A percentile compares a stretch with the other conserved stretches of the same genome.
Evolutionary conservation across 2,888 invertebrate genomes (phyloP).

Genomic region (Coelinius sp.): DNA sequence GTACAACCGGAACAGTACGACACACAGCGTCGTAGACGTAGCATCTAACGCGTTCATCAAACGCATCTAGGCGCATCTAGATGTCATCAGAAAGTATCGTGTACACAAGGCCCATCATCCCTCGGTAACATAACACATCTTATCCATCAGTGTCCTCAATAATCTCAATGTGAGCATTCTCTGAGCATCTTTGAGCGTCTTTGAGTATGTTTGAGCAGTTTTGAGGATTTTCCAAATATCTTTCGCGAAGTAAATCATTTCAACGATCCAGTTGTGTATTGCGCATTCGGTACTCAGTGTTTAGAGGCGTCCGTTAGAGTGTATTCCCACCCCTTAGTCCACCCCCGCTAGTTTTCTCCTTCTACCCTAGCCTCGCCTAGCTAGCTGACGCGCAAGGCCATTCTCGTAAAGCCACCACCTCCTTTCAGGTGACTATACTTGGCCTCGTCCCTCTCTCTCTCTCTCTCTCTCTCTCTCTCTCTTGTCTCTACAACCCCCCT

Average conservation of each 20-base stretch:
- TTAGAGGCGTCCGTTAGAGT: conserved; percentile 44
- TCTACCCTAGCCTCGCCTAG: conserved; percentile 48
- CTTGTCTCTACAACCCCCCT: neutral
- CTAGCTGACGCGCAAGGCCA: conserved; percentile 62
- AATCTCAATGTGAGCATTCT: neutral
- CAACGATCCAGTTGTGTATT: conserved; percentile 62
- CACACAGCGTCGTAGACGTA: conserved; percentile 16
- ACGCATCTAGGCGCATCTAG: neutral
- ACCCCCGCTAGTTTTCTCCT: conserved; percentile 41
- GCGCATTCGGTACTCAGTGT: conserved; percentile 50
- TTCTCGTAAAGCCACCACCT: conserved; percentile 58
- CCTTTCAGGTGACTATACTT: conserved; percentile 43
- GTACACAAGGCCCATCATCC: neutral
- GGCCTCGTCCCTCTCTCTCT: neutral
- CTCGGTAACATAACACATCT: neutral
- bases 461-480: neutral
- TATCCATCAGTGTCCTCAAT: neutral
- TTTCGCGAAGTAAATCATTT: conserved; percentile 15
- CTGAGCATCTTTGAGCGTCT: neutral
- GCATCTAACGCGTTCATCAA: neutral
- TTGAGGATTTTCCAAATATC: neutral
- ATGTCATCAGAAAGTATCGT: neutral
- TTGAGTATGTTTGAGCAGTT: neutral
- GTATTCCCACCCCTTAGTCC: conserved; percentile 18
- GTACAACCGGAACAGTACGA: conserved; percentile 51